phyloP scores from a whole-genome alignment of 2,888 invertebrate species.

The Philonicus albiceps region DNA sequence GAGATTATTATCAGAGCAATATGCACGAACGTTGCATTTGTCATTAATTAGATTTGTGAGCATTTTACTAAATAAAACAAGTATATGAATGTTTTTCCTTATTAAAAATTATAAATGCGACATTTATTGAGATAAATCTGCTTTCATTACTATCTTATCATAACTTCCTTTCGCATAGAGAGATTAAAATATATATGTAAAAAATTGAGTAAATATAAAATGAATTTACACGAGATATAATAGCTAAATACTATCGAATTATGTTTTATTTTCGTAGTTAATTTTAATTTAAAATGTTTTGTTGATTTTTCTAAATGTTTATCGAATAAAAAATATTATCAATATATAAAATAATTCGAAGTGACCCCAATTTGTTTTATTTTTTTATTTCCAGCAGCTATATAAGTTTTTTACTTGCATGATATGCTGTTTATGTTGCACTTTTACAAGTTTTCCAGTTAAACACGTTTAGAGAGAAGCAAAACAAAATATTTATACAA shows the following conservation, averaged over 20 bases:
- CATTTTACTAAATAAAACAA: slow-evolving; percentile 16
- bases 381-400: background rate
- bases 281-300: slow-evolving; percentile 48
- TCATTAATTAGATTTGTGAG: slow-evolving; percentile 12
- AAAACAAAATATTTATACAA: slow-evolving; percentile 20
- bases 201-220: slow-evolving; percentile 2
- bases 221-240: slow-evolving; percentile 29
- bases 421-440: slow-evolving; percentile 5
- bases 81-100: slow-evolving; percentile 24
- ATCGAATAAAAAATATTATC: slow-evolving; percentile 34
- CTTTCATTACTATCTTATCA: slow-evolving; percentile 21
- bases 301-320: slow-evolving; percentile 45
- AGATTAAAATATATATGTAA: slow-evolving; percentile 29
- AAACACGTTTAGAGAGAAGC: background rate
- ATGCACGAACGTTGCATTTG: background rate
- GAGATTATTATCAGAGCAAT: slow-evolving; percentile 9
- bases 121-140: background rate
- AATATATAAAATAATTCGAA: slow-evolving; percentile 40
- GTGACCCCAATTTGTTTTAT: slow-evolving; percentile 32
- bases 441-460: slow-evolving; percentile 4
- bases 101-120: slow-evolving; percentile 5
- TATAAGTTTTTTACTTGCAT: slow-evolving; percentile 18
- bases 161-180: slow-evolving; percentile 11
- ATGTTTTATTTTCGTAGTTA: slow-evolving; percentile 42
- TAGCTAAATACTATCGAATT: slow-evolving; percentile 20